Evolutionary conservation across 2,113 vertebrate species (phyloP).

Genomic region (Hymenochirus boettgeri): DNA sequence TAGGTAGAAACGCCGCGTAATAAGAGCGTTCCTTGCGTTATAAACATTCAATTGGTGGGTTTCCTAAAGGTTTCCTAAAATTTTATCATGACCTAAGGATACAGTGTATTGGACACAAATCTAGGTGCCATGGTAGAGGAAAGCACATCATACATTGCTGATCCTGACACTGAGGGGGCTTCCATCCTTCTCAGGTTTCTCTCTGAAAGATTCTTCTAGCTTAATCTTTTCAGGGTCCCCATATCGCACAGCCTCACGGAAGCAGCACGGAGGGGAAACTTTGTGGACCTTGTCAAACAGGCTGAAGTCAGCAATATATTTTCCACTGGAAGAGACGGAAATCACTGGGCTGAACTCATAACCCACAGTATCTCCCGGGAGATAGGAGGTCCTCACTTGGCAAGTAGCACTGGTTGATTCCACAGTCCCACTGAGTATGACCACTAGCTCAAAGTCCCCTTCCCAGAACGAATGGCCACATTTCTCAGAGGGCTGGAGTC

Average conservation of each 20-base stretch:
- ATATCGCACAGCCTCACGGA: conserved; percentile 45
- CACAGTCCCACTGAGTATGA: conserved; percentile 90
- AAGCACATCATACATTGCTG: conserved; percentile 77
- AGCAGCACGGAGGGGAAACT: conserved; percentile 50
- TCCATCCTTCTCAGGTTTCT: conserved; percentile 65
- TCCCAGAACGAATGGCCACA: conserved; percentile 68
- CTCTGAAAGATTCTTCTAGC: conserved; percentile 74
- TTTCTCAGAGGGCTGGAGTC: conserved; percentile 78
- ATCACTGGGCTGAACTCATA: conserved; percentile 88
- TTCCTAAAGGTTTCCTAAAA: conserved; percentile 14
- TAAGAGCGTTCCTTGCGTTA: not conserved
- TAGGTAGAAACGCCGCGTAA: not conserved
- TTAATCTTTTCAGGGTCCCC: conserved; percentile 75
- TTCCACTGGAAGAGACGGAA: conserved; percentile 83
- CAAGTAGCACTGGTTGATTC: conserved; percentile 94
- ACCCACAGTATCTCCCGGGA: conserved; percentile 93
- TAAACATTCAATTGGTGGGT: conserved; percentile 32
- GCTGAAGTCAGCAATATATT: conserved; percentile 89
- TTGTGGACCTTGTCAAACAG: conserved; percentile 91
- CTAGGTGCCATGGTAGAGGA: conserved; percentile 3
- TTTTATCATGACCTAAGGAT: too few relatives aligned
- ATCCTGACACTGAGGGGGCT: conserved; percentile 80
- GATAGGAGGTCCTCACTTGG: conserved; percentile 93
- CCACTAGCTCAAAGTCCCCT: conserved; percentile 89
- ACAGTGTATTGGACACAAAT: conserved; percentile 23